Conservation (phyloP, 2,113 vertebrate genomes). For the Myotis lucifugus region DNA sequence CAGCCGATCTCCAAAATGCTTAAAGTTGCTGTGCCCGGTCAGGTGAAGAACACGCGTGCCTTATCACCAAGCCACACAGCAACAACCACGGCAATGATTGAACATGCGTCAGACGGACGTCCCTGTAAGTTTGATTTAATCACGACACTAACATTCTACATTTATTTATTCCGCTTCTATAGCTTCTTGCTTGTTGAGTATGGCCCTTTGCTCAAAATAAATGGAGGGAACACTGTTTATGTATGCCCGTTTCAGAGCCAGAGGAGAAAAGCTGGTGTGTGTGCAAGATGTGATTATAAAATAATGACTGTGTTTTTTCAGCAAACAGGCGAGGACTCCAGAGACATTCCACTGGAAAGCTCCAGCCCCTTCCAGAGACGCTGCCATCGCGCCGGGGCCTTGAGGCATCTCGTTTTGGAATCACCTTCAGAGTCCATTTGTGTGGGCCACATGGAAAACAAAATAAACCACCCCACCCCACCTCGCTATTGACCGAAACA, state of each 20-base stretch:
- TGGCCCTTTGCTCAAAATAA: slow-evolving; percentile 76
- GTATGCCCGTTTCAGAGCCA: slow-evolving; percentile 65
- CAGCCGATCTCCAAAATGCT: not conserved
- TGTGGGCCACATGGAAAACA: slow-evolving; percentile 70
- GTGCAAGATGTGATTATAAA: slow-evolving; percentile 77
- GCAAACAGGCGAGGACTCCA: slow-evolving; percentile 73
- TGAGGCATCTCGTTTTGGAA: slow-evolving; percentile 67
- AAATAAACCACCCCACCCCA: slow-evolving; percentile 52
- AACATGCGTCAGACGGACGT: not conserved
- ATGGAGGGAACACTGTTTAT: slow-evolving; percentile 72
- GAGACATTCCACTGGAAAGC: slow-evolving; percentile 75
- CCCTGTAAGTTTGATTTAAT: not conserved
- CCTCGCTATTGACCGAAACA: slow-evolving; percentile 64
- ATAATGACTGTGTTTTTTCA: slow-evolving; percentile 77
- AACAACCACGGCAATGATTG: not conserved
- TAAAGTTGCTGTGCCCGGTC: not conserved
- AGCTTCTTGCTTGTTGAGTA: slow-evolving; percentile 57
- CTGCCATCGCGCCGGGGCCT: slow-evolving; percentile 36
- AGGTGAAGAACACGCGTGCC: not conserved
- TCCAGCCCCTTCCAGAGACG: slow-evolving; percentile 10
- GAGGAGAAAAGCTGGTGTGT: slow-evolving; percentile 74
- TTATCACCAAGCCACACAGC: slow-evolving; percentile 38
- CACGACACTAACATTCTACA: not conserved
- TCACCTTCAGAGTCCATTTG: slow-evolving; percentile 63
- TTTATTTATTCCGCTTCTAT: slow-evolving; percentile 26